phyloP scores from a whole-genome alignment of 2,888 invertebrate species.

The Acanthosoma haemorrhoidale region DNA sequence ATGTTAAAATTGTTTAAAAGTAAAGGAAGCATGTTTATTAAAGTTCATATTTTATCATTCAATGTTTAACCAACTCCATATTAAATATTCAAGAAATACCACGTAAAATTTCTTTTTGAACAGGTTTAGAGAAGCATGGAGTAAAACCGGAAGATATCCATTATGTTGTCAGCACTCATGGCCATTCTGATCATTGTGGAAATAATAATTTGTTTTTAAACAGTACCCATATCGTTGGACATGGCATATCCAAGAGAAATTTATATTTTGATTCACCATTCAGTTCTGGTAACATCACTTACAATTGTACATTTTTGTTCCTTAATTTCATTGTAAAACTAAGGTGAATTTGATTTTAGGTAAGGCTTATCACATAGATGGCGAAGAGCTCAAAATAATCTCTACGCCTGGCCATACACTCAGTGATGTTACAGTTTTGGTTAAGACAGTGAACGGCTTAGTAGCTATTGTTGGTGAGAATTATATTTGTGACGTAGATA shows the following conservation, averaged over 20 bases:
- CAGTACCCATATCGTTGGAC: slow-evolving; percentile 80
- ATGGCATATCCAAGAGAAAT: slow-evolving; percentile 64
- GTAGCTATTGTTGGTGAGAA: slow-evolving; percentile 64
- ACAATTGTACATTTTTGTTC: neutral
- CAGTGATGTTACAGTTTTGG: slow-evolving; percentile 79
- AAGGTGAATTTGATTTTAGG: slow-evolving; percentile 45
- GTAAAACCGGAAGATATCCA: slow-evolving; percentile 59
- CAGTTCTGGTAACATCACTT: slow-evolving; percentile 29
- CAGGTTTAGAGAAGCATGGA: slow-evolving; percentile 54
- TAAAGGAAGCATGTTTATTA: no score
- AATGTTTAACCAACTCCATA: no score
- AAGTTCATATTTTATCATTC: no score
- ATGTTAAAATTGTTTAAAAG: neutral
- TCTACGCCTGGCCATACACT: slow-evolving; percentile 88
- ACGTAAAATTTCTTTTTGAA: slow-evolving; percentile 34
- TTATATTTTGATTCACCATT: slow-evolving; percentile 54
- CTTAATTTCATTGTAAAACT: neutral
- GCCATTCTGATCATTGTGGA: slow-evolving; percentile 90
- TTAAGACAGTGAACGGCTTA: slow-evolving; percentile 56
- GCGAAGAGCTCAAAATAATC: slow-evolving; percentile 60
- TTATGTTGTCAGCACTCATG: slow-evolving; percentile 81
- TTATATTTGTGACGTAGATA: neutral
- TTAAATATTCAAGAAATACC: no score
- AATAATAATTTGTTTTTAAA: slow-evolving; percentile 85
- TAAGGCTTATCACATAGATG: slow-evolving; percentile 60